phyloP scores from a whole-genome alignment of 2,113 vertebrate genomes.

The zebrafish (Danio rerio) region DNA sequence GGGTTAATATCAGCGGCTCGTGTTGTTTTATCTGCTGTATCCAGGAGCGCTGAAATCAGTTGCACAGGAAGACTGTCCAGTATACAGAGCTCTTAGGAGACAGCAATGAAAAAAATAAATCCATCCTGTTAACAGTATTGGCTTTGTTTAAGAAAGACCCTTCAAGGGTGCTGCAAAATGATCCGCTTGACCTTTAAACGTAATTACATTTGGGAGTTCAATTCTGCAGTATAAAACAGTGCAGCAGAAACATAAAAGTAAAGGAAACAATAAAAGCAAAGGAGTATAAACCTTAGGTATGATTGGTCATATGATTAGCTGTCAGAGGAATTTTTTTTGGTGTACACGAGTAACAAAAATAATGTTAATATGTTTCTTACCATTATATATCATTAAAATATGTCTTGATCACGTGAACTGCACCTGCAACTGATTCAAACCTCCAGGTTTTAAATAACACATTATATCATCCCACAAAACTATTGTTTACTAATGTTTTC shows the following conservation, averaged over 20 bases:
- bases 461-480: no score
- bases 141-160: neutral
- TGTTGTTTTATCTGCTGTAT: slow-evolving; percentile 16
- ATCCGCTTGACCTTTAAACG: slow-evolving; percentile 25
- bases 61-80: neutral
- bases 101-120: slow-evolving; percentile 34
- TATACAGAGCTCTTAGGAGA: neutral
- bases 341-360: neutral
- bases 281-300: neutral
- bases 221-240: slow-evolving; percentile 11
- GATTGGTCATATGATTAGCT: neutral
- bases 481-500: no score
- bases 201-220: slow-evolving; percentile 5
- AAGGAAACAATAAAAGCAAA: neutral
- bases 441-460: no score
- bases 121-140: slow-evolving; percentile 38
- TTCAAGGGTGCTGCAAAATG: slow-evolving; percentile 2
- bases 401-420: no score
- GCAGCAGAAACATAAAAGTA: neutral
- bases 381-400: neutral
- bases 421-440: no score
- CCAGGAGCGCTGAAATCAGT: neutral
- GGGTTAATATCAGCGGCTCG: no score
- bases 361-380: neutral
- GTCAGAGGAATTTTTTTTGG: neutral